phyloP scores from a whole-genome alignment of 2,113 vertebrate genomes.

The Channa argus region DNA sequence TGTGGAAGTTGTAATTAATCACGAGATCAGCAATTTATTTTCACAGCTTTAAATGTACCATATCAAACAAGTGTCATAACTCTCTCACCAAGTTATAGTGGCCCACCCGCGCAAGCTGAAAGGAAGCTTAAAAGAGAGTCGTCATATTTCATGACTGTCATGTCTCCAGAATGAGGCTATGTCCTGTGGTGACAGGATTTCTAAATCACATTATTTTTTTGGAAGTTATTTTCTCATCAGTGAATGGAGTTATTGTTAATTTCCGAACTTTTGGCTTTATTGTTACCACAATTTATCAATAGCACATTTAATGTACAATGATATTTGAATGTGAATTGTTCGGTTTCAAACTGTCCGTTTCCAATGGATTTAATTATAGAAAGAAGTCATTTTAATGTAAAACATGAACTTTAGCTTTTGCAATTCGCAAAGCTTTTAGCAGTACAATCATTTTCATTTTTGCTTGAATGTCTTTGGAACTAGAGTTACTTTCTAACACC shows the following conservation, averaged over 20 bases:
- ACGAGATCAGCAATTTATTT: background rate
- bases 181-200: background rate
- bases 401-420: background rate
- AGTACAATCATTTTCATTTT: background rate
- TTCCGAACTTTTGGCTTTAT: background rate
- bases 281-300: slow-evolving; percentile 8
- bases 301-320: slow-evolving; percentile 32
- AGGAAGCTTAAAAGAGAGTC: background rate
- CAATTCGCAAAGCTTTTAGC: background rate
- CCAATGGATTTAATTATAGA: background rate
- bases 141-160: background rate
- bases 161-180: background rate
- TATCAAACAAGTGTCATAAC: background rate
- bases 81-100: background rate
- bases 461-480: background rate
- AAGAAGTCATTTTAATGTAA: background rate
- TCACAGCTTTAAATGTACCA: background rate
- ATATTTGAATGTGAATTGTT: background rate
- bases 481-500: background rate
- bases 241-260: slow-evolving; percentile 17
- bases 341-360: background rate
- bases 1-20: background rate
- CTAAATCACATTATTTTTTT: background rate
- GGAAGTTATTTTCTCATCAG: background rate
- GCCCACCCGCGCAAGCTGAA: background rate